Conservation (phyloP, 2,888 invertebrate genomes). For the Odontomyia ornata region DNA sequence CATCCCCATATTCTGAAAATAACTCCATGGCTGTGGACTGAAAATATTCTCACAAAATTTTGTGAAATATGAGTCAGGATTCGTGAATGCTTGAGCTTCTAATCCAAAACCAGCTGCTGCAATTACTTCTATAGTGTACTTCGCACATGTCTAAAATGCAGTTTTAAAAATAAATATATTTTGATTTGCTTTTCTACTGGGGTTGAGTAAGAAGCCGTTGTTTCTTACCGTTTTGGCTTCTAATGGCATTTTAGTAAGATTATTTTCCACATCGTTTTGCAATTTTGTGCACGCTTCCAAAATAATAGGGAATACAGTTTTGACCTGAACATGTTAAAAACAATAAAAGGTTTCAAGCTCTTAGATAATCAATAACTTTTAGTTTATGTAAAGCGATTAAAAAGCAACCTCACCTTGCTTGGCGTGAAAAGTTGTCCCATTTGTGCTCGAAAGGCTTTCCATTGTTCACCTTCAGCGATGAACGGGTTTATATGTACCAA, state of each 20-base stretch:
- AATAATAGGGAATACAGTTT: constrained; percentile 40
- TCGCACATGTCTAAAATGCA: constrained; percentile 45
- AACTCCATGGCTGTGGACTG: constrained; percentile 39
- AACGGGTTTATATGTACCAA: constrained; percentile 41
- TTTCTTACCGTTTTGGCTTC: constrained; percentile 48
- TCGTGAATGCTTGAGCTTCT: constrained; percentile 49
- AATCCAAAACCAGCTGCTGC: constrained; percentile 47
- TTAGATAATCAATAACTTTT: neutral
- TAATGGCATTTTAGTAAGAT: constrained; percentile 33
- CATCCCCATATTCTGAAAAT: constrained; percentile 29
- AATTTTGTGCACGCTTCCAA: constrained; percentile 35
- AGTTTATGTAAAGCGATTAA: no score
- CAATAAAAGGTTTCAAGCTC: no score
- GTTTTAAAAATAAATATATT: neutral
- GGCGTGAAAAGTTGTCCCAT: constrained; percentile 41
- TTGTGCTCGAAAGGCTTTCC: constrained; percentile 35
- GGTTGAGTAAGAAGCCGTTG: no score
- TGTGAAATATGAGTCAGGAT: constrained; percentile 46
- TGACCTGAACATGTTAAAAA: constrained; percentile 20
- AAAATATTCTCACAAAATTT: constrained; percentile 42
- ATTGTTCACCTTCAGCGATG: constrained; percentile 33
- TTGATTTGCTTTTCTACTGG: neutral
- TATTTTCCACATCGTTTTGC: constrained; percentile 44
- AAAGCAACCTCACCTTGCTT: constrained; percentile 36
- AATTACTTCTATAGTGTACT: constrained; percentile 48